Percentiles rank a stretch among this genome's conserved stretches.
These are phyloP conservation scores for Bathynomus jamesi DNA, from an alignment of 1,140 invertebrate species.

Conservation along the genomic window DNA sequence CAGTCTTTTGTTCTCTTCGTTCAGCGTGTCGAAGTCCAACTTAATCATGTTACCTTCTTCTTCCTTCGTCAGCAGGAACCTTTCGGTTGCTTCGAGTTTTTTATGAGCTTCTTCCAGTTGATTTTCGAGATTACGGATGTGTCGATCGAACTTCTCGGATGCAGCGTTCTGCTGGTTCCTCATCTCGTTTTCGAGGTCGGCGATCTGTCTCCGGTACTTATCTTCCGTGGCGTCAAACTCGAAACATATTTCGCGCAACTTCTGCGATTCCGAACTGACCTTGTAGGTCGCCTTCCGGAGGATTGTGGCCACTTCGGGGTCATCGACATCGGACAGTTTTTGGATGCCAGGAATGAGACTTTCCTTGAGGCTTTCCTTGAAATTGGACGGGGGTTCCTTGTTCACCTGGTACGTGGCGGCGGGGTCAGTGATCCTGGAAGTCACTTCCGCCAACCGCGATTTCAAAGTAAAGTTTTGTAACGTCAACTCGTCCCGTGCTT, in stretches of 20 bases:
- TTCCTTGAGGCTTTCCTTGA: constrained; percentile 11
- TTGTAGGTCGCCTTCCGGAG: constrained; percentile 32
- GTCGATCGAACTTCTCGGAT: constrained; percentile 28
- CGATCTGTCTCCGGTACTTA: constrained; percentile 36
- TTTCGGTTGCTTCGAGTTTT: constrained; percentile 36
- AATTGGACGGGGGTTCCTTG: constrained; percentile 22
- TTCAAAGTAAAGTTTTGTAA: constrained; percentile 41
- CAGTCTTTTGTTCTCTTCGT: constrained; percentile 40
- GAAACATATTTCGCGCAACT: constrained; percentile 23
- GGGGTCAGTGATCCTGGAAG: constrained; percentile 38
- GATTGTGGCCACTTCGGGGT: constrained; percentile 30
- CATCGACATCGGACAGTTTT: constrained; percentile 13
- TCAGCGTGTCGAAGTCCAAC: constrained; percentile 41
- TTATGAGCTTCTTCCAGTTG: constrained; percentile 33
- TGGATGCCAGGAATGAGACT: constrained; percentile 8
- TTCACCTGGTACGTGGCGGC: constrained; percentile 41
- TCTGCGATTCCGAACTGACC: constrained; percentile 21
- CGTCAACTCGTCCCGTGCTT: constrained; percentile 42
- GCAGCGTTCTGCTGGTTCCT: constrained; percentile 26
- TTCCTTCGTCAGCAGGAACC: constrained; percentile 37
- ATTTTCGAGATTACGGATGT: constrained; percentile 36
- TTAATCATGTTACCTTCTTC: constrained; percentile 40
- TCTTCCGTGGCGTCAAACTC: constrained; percentile 38
- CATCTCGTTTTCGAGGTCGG: constrained; percentile 37
- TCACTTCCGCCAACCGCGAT: constrained; percentile 40